Conservation (phyloP, 1,140 invertebrate genomes). For the Cyclina sinensis region DNA sequence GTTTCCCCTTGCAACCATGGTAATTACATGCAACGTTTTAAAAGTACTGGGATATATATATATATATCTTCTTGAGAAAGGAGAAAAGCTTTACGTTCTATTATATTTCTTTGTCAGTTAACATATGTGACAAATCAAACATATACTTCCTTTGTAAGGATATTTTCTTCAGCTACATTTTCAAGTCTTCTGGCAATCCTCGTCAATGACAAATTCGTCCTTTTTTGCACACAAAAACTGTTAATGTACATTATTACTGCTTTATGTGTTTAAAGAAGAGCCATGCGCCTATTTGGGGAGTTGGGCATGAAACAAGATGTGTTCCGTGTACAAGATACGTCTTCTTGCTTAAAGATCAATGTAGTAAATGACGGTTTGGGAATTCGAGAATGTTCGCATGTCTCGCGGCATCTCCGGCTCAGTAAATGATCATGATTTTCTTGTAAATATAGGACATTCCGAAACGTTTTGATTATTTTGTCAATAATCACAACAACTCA, state of each 20-base stretch:
- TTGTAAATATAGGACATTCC: constrained; percentile 69
- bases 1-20: too few species aligned
- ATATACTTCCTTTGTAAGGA: too few species aligned
- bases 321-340: constrained; percentile 57
- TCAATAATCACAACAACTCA: constrained; percentile 66
- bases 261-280: constrained; percentile 65
- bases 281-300: constrained; percentile 49
- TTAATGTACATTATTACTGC: constrained; percentile 56
- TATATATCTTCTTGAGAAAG: too few species aligned
- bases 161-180: not conserved
- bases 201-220: not conserved
- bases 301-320: constrained; percentile 62
- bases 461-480: constrained; percentile 68
- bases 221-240: constrained; percentile 31
- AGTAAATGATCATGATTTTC: constrained; percentile 71
- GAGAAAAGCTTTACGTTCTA: too few species aligned
- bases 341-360: constrained; percentile 59
- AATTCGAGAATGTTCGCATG: constrained; percentile 63
- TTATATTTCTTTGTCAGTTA: too few species aligned
- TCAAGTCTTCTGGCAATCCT: too few species aligned
- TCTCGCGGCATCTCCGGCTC: constrained; percentile 53
- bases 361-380: constrained; percentile 53
- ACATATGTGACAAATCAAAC: too few species aligned
- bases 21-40: too few species aligned
- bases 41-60: too few species aligned